Evolutionary conservation across 2,888 invertebrate species (phyloP).

Genomic region (Caradrina kadenii): DNA sequence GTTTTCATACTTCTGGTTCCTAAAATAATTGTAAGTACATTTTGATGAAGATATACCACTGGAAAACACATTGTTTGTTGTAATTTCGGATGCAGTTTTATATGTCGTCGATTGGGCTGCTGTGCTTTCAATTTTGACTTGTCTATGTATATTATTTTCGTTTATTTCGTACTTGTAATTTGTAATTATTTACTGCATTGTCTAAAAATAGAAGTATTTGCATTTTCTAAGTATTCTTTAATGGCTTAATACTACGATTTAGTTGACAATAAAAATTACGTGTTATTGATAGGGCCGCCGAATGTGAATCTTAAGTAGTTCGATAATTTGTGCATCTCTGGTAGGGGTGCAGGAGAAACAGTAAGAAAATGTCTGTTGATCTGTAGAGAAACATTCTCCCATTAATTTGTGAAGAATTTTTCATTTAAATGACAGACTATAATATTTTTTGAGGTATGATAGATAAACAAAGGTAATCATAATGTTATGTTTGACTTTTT

Average conservation of each 20-base stretch:
- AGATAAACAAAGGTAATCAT: constrained; percentile 10
- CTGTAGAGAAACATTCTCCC: not conserved
- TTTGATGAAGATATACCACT: constrained; percentile 7
- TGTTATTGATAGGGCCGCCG: constrained; percentile 16
- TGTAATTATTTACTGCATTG: constrained; percentile 24
- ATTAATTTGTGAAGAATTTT: not conserved
- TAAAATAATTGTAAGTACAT: constrained; percentile 68
- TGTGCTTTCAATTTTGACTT: constrained; percentile 45
- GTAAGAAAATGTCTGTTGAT: too few species aligned
- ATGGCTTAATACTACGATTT: constrained; percentile 10
- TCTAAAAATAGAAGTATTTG: constrained; percentile 21
- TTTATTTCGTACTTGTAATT: constrained; percentile 23
- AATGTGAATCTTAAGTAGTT: not conserved
- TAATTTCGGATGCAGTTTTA: constrained; percentile 49
- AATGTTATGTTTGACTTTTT: constrained; percentile 8
- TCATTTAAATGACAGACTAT: not conserved
- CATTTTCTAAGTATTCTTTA: not conserved
- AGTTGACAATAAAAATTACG: constrained; percentile 11
- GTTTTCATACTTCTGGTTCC: constrained; percentile 60
- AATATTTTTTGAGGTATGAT: not conserved
- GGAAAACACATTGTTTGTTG: constrained; percentile 35
- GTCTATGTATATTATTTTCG: constrained; percentile 29
- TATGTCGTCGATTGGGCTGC: constrained; percentile 53
- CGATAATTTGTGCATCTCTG: constrained; percentile 9
- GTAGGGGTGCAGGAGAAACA: not conserved